Evolutionary conservation across 1,140 invertebrate species (phyloP).

Genomic region (Mamestra configurata): DNA sequence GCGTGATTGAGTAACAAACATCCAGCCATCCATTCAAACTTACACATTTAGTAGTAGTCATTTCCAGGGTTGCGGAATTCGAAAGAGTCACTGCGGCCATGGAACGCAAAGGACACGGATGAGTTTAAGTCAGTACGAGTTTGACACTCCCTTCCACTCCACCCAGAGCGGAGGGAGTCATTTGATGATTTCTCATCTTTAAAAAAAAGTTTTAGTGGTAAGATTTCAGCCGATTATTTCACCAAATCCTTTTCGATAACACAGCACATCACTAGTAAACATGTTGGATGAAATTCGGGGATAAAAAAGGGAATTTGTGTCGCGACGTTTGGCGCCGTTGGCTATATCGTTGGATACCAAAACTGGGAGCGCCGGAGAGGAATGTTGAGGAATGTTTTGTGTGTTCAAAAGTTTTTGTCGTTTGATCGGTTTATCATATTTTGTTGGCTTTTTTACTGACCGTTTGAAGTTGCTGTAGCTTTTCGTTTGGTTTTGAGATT

Average conservation of each 20-base stretch:
- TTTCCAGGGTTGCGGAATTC: too few species aligned
- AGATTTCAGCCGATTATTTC: not conserved
- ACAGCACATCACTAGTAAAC: conserved; percentile 4
- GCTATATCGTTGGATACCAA: not conserved
- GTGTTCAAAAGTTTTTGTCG: not conserved
- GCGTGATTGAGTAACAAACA: too few species aligned
- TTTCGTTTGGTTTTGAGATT: too few species aligned
- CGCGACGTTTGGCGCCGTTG: conserved; percentile 26
- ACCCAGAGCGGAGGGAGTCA: too few species aligned
- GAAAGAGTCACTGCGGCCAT: too few species aligned
- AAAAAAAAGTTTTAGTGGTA: too few species aligned
- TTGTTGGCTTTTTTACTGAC: not conserved
- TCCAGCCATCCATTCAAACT: too few species aligned
- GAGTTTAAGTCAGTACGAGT: too few species aligned
- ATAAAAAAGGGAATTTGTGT: conserved; percentile 18
- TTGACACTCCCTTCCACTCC: too few species aligned
- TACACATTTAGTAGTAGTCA: too few species aligned
- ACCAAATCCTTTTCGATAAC: not conserved
- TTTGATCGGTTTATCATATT: not conserved
- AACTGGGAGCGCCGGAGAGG: not conserved
- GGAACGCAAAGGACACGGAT: too few species aligned
- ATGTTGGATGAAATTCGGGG: not conserved
- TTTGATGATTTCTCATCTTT: too few species aligned
- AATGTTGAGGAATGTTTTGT: not conserved
- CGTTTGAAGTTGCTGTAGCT: not conserved